Percentiles rank a stretch among this genome's conserved stretches.
Evolutionary conservation across 2,888 invertebrate genomes (phyloP).

Genomic region (Epirrita christyi): DNA sequence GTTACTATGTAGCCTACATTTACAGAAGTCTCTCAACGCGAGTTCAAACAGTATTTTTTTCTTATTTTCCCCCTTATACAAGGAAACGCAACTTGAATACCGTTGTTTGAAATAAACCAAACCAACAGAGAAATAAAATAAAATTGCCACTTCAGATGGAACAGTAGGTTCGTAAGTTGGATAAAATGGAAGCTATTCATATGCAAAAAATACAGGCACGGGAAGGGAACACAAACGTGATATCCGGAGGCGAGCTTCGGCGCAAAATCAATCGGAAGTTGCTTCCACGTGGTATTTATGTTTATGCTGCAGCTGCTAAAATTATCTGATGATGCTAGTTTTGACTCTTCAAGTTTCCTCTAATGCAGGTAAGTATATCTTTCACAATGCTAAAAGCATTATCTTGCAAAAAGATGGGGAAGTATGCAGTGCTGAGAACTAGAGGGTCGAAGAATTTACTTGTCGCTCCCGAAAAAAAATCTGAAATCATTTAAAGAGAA

Average conservation of each 20-base stretch:
- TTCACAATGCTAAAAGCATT: too few species aligned
- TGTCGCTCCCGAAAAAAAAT: too few species aligned
- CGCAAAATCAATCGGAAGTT: conserved; percentile 63
- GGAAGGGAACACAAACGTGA: conserved; percentile 71
- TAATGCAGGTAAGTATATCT: background rate
- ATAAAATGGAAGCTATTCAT: conserved; percentile 33
- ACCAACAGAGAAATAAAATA: conserved; percentile 16
- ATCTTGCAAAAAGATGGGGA: too few species aligned
- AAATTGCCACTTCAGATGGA: conserved; percentile 13
- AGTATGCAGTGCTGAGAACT: too few species aligned
- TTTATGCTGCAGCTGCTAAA: conserved; percentile 3
- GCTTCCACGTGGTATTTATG: conserved; percentile 42
- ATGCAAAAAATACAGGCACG: conserved; percentile 48
- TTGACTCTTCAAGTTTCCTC: background rate
- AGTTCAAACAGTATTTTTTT: background rate
- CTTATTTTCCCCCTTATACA: background rate
- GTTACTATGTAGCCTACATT: too few species aligned
- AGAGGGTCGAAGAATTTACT: too few species aligned
- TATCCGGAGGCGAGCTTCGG: conserved; percentile 60
- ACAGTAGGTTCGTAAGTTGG: conserved; percentile 3
- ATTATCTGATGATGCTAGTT: background rate
- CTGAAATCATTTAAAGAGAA: too few species aligned
- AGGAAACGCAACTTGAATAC: background rate
- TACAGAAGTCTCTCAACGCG: too few species aligned
- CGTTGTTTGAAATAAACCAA: conserved; percentile 1